phyloP scores from a whole-genome alignment of 2,113 vertebrate genomes.

The Periophthalmus modestus region DNA sequence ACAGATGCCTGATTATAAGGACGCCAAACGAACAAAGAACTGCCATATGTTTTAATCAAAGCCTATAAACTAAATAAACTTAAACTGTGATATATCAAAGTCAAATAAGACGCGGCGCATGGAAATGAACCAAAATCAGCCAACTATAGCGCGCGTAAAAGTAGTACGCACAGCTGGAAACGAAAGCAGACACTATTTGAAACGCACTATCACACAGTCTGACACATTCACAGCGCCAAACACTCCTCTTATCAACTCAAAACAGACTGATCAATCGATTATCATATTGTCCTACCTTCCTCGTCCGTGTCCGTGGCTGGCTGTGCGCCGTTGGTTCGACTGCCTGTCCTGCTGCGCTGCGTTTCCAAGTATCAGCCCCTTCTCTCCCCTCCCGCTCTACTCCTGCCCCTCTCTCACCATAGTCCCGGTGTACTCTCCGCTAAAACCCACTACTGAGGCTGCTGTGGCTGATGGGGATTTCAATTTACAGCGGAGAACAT shows the following conservation, averaged over 20 bases:
- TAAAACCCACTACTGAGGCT: constrained; percentile 31
- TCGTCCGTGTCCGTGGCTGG: constrained; percentile 71
- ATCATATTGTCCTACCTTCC: constrained; percentile 71
- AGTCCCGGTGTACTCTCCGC: constrained; percentile 30
- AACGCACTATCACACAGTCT: constrained; percentile 3
- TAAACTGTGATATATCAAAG: background rate
- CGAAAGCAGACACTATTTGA: background rate
- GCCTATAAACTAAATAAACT: constrained; percentile 21
- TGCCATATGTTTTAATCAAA: background rate
- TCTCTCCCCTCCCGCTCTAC: constrained; percentile 25
- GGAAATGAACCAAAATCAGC: background rate
- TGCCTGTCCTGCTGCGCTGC: constrained; percentile 72
- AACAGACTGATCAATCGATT: constrained; percentile 25
- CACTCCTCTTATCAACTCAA: constrained; percentile 2
- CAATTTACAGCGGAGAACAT: constrained; percentile 15
- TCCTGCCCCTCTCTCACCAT: constrained; percentile 19
- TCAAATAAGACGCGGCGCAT: background rate
- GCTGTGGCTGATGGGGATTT: constrained; percentile 34
- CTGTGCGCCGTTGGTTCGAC: constrained; percentile 66
- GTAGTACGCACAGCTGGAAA: constrained; percentile 19
- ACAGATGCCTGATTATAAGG: background rate
- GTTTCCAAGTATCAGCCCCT: constrained; percentile 63
- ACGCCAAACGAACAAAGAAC: background rate
- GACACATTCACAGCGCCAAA: constrained; percentile 15
- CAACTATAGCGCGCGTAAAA: constrained; percentile 26